Evolutionary conservation across 1,140 invertebrate genomes (phyloP).

Genomic region (Antheraea mylitta): DNA sequence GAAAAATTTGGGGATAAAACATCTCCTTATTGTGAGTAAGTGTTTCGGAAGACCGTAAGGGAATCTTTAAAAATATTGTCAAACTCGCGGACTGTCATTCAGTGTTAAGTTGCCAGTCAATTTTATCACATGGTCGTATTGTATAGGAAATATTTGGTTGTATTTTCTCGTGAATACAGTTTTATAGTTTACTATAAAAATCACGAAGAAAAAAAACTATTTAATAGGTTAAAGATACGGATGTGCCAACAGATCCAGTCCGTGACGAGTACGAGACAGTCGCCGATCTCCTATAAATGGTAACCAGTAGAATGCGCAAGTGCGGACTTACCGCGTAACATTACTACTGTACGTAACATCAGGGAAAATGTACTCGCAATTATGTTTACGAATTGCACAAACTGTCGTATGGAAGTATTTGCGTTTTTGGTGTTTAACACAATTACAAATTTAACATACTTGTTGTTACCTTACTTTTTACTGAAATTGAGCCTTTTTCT

Average conservation of each 20-base stretch:
- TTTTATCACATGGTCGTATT: no score
- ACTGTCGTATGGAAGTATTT: neutral
- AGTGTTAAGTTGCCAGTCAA: no score
- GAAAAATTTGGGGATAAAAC: no score
- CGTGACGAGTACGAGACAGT: slow-evolving; percentile 38
- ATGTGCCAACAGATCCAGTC: slow-evolving; percentile 32
- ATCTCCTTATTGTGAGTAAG: no score
- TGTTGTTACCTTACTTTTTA: neutral
- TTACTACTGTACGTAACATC: slow-evolving; percentile 31
- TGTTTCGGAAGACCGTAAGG: no score
- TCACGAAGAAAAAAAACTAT: slow-evolving; percentile 27
- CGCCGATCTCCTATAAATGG: slow-evolving; percentile 41
- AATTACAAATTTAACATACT: neutral
- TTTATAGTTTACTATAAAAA: neutral
- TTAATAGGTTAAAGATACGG: slow-evolving; percentile 55
- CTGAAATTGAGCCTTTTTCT: no score
- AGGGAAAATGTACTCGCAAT: slow-evolving; percentile 23
- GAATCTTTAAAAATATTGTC: no score
- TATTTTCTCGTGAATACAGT: no score
- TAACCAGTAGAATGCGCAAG: slow-evolving; percentile 52
- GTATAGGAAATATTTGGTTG: no score
- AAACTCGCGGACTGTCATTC: no score
- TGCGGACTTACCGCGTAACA: slow-evolving; percentile 18
- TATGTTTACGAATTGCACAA: slow-evolving; percentile 24
- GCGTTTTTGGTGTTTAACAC: neutral